Base-by-base conservation (phyloP, 2,888 invertebrate species). In the Drosophila yooni region DNA sequence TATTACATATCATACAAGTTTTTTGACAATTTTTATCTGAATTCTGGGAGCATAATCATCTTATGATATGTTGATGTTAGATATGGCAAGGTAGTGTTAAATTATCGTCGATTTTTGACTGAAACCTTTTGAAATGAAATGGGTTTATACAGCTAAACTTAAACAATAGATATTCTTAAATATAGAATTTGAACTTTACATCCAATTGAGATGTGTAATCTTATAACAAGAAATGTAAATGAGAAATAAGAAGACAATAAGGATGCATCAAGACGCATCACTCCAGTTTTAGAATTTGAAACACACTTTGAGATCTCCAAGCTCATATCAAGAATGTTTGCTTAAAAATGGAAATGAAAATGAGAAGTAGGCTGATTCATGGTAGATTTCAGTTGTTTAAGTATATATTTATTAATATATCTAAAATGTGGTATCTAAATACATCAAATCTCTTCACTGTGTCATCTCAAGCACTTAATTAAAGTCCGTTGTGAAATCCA, bases 391-490 rank as follows among this genome's bases (percentile, higher is more conserved):
- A 8, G 25, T 6, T 46, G 3, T 25, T 46, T 4, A 13, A 21
- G 15, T 46, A 25, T 46, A 21, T 13, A 25, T 25, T 25, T 46
- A 15, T 46, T 46, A 15, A 25, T 25, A 6, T 15, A 46, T 46
- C 46, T 21, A 7, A 46, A 46, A 21, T 21, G 7, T 1, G 21
- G 15, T 27, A 18, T 27, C 11, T 29, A 38, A 38, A 27, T 25
- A 3, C 2, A 18, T 4, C 11, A 27, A 54, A 38, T 18, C 3
- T 38, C n/a, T 25, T 56, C 11, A 27, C 5, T 38, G 18, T 21
- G 48, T 60, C 27, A 10, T 21, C 11, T 46, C 13, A 54, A 46
- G 27, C 21, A 27, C 15, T 11, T 54, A 56, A 56, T 72, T 61
- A 66, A 59, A 34, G 40, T 13, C 21, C 36, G 15, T 3, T 29